Evolutionary conservation across 2,888 invertebrate genomes (phyloP).

Genomic region (Mesorhabditis spiculigera): DNA sequence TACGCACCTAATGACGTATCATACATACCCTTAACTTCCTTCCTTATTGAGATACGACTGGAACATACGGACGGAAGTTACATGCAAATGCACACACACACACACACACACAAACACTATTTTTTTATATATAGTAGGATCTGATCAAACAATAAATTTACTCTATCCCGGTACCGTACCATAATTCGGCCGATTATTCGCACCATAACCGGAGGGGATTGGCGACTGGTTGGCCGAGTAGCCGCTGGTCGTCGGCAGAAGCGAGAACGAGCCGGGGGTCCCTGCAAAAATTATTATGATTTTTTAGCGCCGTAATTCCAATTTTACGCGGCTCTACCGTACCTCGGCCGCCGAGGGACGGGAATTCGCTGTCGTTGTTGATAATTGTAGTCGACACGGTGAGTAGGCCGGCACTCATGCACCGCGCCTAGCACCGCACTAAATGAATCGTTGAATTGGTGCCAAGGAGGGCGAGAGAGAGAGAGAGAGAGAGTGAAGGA

Average conservation of each 20-base stretch:
- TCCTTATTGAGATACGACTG: too few relatives aligned
- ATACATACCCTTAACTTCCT: too few relatives aligned
- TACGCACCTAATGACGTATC: too few relatives aligned
- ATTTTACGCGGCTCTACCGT: too few relatives aligned
- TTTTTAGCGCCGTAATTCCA: too few relatives aligned
- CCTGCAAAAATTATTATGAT: too few relatives aligned
- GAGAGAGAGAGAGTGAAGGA: background rate
- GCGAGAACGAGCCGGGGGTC: slow-evolving; percentile 40
- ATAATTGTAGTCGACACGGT: slow-evolving; percentile 35
- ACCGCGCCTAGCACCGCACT: slow-evolving; percentile 6
- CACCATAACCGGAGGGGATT: slow-evolving; percentile 18
- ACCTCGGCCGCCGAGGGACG: slow-evolving; percentile 50
- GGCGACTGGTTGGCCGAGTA: slow-evolving; percentile 31
- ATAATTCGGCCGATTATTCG: slow-evolving; percentile 32
- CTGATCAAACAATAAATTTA: background rate
- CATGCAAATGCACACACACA: too few relatives aligned
- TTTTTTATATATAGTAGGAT: too few relatives aligned
- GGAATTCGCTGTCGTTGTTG: slow-evolving; percentile 48
- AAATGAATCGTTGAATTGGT: slow-evolving; percentile 8
- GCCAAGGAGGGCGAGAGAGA: slow-evolving; percentile 13
- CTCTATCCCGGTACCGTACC: slow-evolving; percentile 19
- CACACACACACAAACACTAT: too few relatives aligned
- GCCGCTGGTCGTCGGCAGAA: slow-evolving; percentile 42
- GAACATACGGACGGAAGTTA: too few relatives aligned
- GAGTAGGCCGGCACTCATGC: slow-evolving; percentile 4